These are phyloP conservation scores for Amphipyra berbera DNA, from an alignment of 2,888 invertebrate genomes.

Conservation along the genomic window DNA sequence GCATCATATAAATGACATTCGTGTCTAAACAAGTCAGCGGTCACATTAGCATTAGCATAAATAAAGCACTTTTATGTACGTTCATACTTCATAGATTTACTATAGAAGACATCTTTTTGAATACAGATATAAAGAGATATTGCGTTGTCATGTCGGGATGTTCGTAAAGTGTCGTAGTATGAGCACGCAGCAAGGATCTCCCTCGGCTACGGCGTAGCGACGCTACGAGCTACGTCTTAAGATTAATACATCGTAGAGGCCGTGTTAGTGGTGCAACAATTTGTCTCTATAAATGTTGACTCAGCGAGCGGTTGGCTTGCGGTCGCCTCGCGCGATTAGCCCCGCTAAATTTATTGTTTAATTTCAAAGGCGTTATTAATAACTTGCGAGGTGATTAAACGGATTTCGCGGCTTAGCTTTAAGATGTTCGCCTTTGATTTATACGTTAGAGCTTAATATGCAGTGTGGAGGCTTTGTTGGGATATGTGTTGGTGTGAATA, in stretches of 20 bases:
- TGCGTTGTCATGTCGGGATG: constrained; percentile 34
- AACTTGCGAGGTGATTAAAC: constrained; percentile 87
- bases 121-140: constrained; percentile 34
- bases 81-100: constrained; percentile 53
- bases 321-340: constrained; percentile 88
- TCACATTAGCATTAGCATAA: constrained; percentile 72
- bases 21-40: constrained; percentile 69
- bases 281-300: constrained; percentile 90
- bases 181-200: constrained; percentile 62
- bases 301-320: constrained; percentile 83
- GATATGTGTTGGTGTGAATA: constrained; percentile 61
- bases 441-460: constrained; percentile 78
- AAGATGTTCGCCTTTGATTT: constrained; percentile 84
- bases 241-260: constrained; percentile 88
- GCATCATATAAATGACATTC: constrained; percentile 74
- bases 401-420: constrained; percentile 83
- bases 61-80: constrained; percentile 65
- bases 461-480: constrained; percentile 72
- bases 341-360: constrained; percentile 89
- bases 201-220: constrained; percentile 69
- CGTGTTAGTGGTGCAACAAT: constrained; percentile 87
- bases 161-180: constrained; percentile 57
- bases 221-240: constrained; percentile 75
- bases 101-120: constrained; percentile 34
- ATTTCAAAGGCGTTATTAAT: constrained; percentile 89